A percentile compares a stretch with the other conserved stretches of the same genome.
Evolutionary conservation across 2,113 vertebrate species (phyloP).

Genomic region (Myrmecobius fasciatus): DNA sequence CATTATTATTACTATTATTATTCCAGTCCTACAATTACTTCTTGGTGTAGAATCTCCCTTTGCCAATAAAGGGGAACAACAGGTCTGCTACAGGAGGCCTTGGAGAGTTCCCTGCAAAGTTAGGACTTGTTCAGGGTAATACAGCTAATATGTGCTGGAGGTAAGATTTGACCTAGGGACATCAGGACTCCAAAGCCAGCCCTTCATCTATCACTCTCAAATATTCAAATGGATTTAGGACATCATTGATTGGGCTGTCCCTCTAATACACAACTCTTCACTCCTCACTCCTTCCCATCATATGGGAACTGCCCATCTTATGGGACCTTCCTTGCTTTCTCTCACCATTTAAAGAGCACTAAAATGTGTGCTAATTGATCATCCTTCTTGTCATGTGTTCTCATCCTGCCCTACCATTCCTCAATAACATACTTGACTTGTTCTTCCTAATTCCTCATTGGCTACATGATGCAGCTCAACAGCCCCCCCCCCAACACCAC

Average conservation of each 20-base stretch:
- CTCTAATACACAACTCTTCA: neutral
- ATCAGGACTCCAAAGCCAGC: neutral
- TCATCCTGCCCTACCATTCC: neutral
- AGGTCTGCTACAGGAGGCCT: neutral
- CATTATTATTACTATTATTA: neutral
- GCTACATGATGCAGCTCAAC: neutral
- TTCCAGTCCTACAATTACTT: neutral
- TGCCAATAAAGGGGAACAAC: neutral
- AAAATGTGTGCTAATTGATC: neutral
- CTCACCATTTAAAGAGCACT: neutral
- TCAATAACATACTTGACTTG: neutral
- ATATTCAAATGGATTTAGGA: neutral
- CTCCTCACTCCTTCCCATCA: neutral
- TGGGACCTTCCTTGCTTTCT: neutral
- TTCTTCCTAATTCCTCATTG: neutral
- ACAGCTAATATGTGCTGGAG: neutral
- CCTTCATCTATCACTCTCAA: neutral
- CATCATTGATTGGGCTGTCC: neutral
- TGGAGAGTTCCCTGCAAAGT: slow-evolving; percentile 52
- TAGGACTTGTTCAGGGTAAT: slow-evolving; percentile 65
- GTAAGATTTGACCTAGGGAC: neutral
- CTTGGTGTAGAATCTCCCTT: neutral
- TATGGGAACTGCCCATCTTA: neutral
- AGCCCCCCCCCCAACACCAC: neutral
- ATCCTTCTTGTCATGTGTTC: neutral